Conservation (phyloP, 2,797 vertebrate species). For the Dicrostonyx torquatus region DNA sequence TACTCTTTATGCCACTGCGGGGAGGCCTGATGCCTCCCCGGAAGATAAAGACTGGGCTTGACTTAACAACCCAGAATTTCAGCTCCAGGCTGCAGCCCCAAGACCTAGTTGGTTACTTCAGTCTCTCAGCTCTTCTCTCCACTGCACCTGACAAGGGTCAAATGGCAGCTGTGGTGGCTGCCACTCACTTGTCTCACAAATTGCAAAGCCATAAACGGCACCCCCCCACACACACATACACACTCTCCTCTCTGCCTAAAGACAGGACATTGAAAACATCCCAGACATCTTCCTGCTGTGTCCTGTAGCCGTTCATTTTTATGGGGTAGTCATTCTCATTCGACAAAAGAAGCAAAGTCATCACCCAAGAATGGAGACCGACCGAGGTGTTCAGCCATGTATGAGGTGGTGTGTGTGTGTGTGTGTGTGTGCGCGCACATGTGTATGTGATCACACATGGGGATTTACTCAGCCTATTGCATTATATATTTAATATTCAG, state of each 20-base stretch:
- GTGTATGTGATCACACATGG: not conserved
- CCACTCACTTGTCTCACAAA: not conserved
- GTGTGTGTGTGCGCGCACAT: not conserved
- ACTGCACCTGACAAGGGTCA: not conserved
- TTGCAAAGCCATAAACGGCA: not conserved
- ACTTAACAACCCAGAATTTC: not conserved
- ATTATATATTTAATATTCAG: not conserved
- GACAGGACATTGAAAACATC: not conserved
- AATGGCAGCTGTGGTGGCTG: too few species aligned
- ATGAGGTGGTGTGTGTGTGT: not conserved
- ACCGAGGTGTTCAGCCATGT: not conserved
- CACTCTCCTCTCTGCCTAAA: not conserved
- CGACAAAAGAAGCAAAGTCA: not conserved
- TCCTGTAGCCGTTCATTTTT: not conserved
- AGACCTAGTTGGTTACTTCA: not conserved
- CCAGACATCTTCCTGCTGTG: not conserved
- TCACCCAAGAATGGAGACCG: not conserved
- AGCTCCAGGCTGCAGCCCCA: not conserved
- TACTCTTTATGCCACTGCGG: not conserved
- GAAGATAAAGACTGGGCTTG: not conserved
- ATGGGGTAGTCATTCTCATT: not conserved
- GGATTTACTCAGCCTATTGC: not conserved
- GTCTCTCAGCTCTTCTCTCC: not conserved
- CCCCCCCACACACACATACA: not conserved
- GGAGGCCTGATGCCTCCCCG: not conserved